Conservation (phyloP, 2,888 invertebrate genomes). For the Lasioglossum malachurum region DNA sequence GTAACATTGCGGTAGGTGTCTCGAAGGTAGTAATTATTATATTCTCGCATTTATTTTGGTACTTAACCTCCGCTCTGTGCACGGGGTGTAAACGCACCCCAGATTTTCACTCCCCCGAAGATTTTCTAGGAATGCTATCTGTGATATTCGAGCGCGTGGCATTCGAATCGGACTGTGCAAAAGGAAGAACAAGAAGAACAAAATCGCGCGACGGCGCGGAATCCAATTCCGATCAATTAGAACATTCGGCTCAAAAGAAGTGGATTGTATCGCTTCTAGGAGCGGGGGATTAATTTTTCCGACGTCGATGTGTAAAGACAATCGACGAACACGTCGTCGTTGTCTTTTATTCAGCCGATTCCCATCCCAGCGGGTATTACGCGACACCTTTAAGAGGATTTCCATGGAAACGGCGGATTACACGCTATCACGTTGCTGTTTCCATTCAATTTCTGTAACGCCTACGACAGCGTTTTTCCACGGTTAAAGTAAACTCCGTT, state of each 20-base stretch:
- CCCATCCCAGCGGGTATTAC: neutral
- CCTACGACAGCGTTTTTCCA: constrained; percentile 9
- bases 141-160: too few relatives aligned
- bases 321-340: neutral
- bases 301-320: neutral
- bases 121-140: too few relatives aligned
- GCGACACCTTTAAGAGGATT: constrained; percentile 4
- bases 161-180: too few relatives aligned
- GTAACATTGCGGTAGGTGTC: neutral
- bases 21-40: neutral
- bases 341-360: neutral
- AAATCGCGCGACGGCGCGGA: too few relatives aligned
- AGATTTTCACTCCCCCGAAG: too few relatives aligned
- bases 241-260: too few relatives aligned
- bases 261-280: neutral
- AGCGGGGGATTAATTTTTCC: neutral
- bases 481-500: constrained; percentile 30
- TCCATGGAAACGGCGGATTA: constrained; percentile 19
- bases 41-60: too few relatives aligned
- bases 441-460: constrained; percentile 43
- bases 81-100: too few relatives aligned
- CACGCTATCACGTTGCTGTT: constrained; percentile 18
- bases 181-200: too few relatives aligned
- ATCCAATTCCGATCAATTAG: neutral
- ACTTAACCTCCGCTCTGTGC: too few relatives aligned